phyloP scores from a whole-genome alignment of 2,113 vertebrate genomes.

The Promerops cafer region DNA sequence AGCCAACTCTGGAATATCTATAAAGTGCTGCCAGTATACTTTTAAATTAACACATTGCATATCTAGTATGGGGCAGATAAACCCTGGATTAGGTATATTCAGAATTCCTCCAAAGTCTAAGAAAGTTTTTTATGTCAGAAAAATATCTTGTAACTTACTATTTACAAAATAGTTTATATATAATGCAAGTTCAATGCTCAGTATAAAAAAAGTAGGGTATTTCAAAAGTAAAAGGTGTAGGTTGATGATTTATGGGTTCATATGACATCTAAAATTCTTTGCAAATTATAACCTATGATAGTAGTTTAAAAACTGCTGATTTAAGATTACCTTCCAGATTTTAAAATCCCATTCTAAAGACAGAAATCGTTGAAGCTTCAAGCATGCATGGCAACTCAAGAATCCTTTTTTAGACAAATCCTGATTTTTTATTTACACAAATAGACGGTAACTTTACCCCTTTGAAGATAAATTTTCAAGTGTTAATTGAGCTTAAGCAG shows the following conservation, averaged over 20 bases:
- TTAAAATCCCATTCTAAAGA: not conserved
- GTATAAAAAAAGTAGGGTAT: not conserved
- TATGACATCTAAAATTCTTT: not conserved
- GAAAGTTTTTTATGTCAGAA: not conserved
- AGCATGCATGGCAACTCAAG: not conserved
- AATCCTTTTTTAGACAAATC: not conserved
- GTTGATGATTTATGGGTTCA: not conserved
- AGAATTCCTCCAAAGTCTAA: not conserved
- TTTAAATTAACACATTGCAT: not conserved
- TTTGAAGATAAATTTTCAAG: slow-evolving; percentile 37
- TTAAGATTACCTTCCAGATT: not conserved
- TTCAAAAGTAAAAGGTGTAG: not conserved
- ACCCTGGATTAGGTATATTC: not conserved
- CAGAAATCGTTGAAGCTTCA: not conserved
- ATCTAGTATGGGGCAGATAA: not conserved
- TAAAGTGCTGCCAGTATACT: not conserved
- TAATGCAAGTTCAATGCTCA: not conserved
- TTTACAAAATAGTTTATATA: not conserved
- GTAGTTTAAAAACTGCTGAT: not conserved
- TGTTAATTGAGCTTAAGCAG: slow-evolving; percentile 48
- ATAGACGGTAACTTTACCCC: not conserved
- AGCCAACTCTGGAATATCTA: not conserved
- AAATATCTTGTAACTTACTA: not conserved
- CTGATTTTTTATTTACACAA: not conserved
- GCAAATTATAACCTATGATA: not conserved